Conservation (phyloP, 2,797 vertebrate species). For the Diglossa cyanea region DNA sequence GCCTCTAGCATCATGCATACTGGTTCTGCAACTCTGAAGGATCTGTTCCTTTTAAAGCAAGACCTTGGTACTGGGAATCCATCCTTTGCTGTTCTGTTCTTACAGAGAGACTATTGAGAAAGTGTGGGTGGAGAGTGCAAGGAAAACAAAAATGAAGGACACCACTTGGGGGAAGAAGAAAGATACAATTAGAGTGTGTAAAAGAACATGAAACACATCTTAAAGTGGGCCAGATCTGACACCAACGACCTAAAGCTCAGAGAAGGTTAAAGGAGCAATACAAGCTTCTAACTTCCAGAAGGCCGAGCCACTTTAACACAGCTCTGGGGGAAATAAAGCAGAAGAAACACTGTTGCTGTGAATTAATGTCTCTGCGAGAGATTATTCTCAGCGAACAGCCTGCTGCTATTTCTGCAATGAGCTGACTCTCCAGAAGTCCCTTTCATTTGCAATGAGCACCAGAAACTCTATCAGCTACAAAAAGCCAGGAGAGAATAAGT, state of each 20-base stretch:
- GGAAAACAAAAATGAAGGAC: background rate
- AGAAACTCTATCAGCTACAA: background rate
- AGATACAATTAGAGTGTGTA: background rate
- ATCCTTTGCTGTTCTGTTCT: background rate
- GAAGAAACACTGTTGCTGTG: slow-evolving; percentile 46
- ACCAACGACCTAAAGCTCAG: background rate
- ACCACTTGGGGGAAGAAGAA: background rate
- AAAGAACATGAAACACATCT: background rate
- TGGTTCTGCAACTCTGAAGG: background rate
- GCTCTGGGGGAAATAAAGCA: slow-evolving; percentile 35
- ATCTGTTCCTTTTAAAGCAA: background rate
- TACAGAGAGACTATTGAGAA: background rate
- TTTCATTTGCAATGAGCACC: background rate
- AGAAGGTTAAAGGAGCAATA: background rate
- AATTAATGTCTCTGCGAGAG: background rate
- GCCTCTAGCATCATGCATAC: rapidly evolving
- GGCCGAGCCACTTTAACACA: slow-evolving; percentile 9
- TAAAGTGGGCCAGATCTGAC: background rate
- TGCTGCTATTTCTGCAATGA: slow-evolving; percentile 37
- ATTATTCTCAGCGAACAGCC: slow-evolving; percentile 12
- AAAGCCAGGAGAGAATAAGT: background rate
- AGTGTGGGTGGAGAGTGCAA: background rate
- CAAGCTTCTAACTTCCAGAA: background rate
- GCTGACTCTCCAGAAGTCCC: slow-evolving; percentile 40
- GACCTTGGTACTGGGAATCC: background rate